phyloP scores from a whole-genome alignment of 2,113 vertebrate species.

The Anguilla japonica region DNA sequence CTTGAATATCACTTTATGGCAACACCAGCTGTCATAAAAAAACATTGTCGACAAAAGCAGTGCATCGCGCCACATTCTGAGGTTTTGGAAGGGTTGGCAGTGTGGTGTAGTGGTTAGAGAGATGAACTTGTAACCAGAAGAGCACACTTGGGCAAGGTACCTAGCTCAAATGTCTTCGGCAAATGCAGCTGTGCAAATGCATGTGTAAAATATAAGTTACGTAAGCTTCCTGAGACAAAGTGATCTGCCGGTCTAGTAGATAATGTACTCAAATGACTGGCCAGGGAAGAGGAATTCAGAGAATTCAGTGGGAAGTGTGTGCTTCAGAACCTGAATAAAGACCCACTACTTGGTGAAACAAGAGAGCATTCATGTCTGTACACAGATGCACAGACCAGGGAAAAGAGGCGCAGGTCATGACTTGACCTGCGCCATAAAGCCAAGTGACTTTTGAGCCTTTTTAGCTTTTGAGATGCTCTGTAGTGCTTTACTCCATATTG shows the following conservation, averaged over 20 bases:
- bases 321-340: not conserved
- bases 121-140: not conserved
- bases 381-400: not conserved
- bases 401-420: not conserved
- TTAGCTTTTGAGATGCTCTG: not conserved
- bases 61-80: not conserved
- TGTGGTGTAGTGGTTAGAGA: not conserved
- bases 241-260: not conserved
- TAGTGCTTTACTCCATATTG: not conserved
- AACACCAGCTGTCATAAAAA: conserved; percentile 44
- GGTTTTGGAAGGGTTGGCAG: conserved; percentile 32
- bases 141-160: not conserved
- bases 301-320: not conserved
- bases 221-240: not conserved
- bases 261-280: not conserved
- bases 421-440: not conserved
- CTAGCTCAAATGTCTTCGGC: not conserved
- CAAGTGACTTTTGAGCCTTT: not conserved
- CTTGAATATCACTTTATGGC: conserved; percentile 16
- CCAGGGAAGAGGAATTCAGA: conserved; percentile 1
- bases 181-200: not conserved
- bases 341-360: not conserved
- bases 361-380: not conserved
- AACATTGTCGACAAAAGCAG: conserved; percentile 26
- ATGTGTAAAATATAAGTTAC: not conserved